phyloP scores from a whole-genome alignment of 2,113 vertebrate species.

The Tonatia bakeri region DNA sequence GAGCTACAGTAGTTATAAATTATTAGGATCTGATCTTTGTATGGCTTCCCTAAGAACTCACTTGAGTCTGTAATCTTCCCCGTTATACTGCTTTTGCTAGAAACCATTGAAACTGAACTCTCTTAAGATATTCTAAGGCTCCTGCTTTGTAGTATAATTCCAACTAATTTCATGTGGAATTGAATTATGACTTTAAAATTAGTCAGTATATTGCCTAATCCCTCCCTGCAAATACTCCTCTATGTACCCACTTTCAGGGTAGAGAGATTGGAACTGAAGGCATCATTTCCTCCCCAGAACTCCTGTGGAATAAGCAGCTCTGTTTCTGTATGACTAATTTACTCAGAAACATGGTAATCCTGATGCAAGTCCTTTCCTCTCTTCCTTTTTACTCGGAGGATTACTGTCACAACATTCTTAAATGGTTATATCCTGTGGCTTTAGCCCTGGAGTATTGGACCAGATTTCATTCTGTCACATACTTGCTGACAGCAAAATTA shows the following conservation, averaged over 20 bases:
- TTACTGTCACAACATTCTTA: background rate
- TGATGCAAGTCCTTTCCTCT: background rate
- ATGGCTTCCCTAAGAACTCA: background rate
- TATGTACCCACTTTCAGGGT: background rate
- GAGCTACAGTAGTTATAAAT: background rate
- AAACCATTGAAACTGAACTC: background rate
- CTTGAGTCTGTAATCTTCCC: background rate
- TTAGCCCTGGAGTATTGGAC: background rate
- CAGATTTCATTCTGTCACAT: background rate
- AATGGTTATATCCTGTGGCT: background rate
- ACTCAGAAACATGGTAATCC: background rate
- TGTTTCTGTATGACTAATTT: background rate
- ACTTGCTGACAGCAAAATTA: constrained; percentile 34
- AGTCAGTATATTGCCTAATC: background rate
- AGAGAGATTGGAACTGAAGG: background rate
- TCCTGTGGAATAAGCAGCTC: background rate
- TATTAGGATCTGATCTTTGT: background rate
- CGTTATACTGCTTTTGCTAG: background rate
- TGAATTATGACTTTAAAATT: background rate
- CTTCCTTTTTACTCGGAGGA: background rate
- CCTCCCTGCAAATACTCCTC: background rate
- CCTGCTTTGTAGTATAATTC: background rate
- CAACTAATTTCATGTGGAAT: background rate
- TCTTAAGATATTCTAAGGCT: background rate
- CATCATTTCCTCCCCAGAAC: background rate